Evolutionary conservation across 2,113 vertebrate genomes (phyloP), one percentile per base, ranked within the genome.

Genomic region (Salvelinus sp.): DNA sequence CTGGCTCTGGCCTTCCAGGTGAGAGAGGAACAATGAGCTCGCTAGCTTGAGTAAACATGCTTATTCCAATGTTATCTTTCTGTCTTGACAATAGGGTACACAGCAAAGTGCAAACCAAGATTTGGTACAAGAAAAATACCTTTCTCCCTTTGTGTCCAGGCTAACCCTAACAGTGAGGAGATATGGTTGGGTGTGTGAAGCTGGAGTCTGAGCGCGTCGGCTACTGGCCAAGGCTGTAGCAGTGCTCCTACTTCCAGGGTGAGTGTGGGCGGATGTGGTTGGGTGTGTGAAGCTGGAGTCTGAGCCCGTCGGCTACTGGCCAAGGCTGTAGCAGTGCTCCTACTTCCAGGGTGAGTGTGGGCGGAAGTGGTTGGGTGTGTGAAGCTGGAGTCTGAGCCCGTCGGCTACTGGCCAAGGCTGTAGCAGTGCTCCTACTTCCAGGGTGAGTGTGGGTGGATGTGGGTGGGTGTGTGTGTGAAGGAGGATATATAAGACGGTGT

Each of bases 161-260:
- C 97, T 72, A 99, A 99, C 82, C 98, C 98, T 22, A 99, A 99
- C 94, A 99, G 98, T 1, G 98, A 99, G 80, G 97, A 99, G 90
- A 99, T 99, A 88, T 99, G 98, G 98, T 91, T 99, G 86, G 97
- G 97, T 66, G 98, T 2, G 97, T 99, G 73, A 99, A 99, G 91
- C 90, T 99, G 30, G 98, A 98, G 91, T 98, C 97, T 0, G 98
- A 99, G 97, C 28, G 0, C 28, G 28, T 28, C 3, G 28, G 28
- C 28, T 28, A 28, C 28, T 28, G 28, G 28, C 28, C 28, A 3
- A 28, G 28, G 28, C 3, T 28, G 28, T 28, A 99, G 97, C 93
- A 99, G 96, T 9, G 97, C 97, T 2, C 96, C 97, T 16, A 99
- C 97, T 0, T 97, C 98, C 57, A 93, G 97, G 88, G 97, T 99